These are phyloP conservation scores for Peromyscus maniculatus DNA, from an alignment of 2,113 vertebrate genomes.

Conservation along the genomic window DNA sequence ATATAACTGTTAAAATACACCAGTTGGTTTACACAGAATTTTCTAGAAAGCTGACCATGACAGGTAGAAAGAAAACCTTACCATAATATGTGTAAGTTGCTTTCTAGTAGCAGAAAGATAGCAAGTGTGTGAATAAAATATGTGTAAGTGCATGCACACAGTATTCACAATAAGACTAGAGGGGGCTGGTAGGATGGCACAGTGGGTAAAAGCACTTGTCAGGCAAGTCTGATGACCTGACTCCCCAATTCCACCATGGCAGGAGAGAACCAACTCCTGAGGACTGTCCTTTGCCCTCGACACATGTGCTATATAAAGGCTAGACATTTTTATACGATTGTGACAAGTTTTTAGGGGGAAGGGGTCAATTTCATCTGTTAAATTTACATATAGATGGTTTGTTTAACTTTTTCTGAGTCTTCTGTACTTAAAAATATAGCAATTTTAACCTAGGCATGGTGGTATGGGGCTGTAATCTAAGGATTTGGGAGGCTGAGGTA, in stretches of 20 bases:
- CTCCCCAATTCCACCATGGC: neutral
- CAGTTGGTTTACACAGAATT: neutral
- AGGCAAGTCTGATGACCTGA: neutral
- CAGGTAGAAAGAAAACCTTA: neutral
- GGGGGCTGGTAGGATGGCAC: too few relatives aligned
- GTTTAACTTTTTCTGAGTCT: neutral
- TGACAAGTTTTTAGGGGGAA: neutral
- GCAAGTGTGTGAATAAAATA: neutral
- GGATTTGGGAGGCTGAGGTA: neutral
- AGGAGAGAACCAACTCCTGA: neutral
- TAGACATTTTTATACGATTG: neutral
- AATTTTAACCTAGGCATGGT: neutral
- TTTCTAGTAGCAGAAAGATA: neutral
- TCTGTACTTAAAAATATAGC: neutral
- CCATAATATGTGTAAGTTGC: neutral
- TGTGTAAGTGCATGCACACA: neutral
- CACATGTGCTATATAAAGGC: neutral
- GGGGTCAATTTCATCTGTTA: neutral
- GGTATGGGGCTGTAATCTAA: neutral
- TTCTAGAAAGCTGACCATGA: neutral
- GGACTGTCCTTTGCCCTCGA: neutral
- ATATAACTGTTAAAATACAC: neutral
- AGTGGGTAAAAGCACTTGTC: neutral
- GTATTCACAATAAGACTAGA: neutral
- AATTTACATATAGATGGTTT: conserved; percentile 5